Base-by-base conservation (phyloP, 2,113 vertebrate species). In the Recurvirostra avosetta region DNA sequence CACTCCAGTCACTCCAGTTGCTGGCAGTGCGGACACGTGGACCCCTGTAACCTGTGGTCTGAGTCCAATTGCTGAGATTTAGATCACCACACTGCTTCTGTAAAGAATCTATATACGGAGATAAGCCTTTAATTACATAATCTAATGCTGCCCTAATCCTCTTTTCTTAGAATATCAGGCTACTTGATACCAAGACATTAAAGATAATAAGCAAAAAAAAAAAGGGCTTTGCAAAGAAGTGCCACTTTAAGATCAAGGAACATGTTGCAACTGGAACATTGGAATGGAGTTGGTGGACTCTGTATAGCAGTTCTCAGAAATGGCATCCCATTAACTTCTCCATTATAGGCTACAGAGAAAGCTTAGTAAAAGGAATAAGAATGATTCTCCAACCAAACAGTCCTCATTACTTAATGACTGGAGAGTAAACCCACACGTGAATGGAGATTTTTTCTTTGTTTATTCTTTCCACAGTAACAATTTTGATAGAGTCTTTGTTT, bases 401-500 rank as follows among this genome's bases (percentile, higher is more conserved):
- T 82, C 4, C 40, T 92, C 21, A 34, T 89, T 89, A 68, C 40
- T 90, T 49, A 88, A 3, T 0, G 0, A 20, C 77, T 95, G 53
- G 62, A 68, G 58, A 86, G 30, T 52, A 82, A 90, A 76, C 22
- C 8, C 25, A n/a, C 2, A 38, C 41, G n/a, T 93, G 68, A 77
- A 70, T 25, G 4, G 75, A 68, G 23, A 3, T 1, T 6, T 18
- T 32, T 68, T 50, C 12, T 49, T 92, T 50, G 6, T 56, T 92
- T 68, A 71, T 74, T 80, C 65, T 34, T 81, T 52, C 30, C 22
- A 34, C 14, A 79, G 2, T 59, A 86, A 22, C 11, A 49, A 4
- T 86, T 93, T 92, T 83, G 23, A 27, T 34, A 34, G 25, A 41
- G 12, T 43, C 30, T 86, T 88, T 85, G n/a, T 83, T 91, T 95